Conservation (phyloP, 2,113 vertebrate species). For the Gracilinanus agilis region DNA sequence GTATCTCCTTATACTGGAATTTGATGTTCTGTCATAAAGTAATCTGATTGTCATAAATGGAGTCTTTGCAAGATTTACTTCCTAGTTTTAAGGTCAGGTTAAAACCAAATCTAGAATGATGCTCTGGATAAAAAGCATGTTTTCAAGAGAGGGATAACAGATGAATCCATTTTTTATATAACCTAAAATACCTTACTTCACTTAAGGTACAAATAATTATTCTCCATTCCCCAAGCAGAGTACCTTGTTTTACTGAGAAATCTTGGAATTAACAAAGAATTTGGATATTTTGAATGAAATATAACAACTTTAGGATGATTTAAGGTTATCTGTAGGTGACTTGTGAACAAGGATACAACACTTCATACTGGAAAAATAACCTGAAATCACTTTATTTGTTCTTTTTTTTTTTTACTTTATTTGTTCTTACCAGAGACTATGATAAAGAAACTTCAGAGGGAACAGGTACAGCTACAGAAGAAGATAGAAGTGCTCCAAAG, state of each 20-base stretch:
- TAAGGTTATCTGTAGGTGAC: background rate
- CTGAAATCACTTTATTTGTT: constrained; percentile 51
- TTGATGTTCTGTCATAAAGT: background rate
- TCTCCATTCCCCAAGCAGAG: background rate
- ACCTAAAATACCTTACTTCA: background rate
- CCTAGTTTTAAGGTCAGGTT: background rate
- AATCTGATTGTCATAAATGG: background rate
- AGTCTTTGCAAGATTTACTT: constrained; percentile 3
- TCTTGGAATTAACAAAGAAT: background rate
- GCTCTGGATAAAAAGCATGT: background rate
- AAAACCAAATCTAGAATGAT: constrained; percentile 15
- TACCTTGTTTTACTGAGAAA: background rate
- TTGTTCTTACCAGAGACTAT: constrained; percentile 67
- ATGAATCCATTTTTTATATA: background rate
- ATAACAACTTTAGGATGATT: background rate
- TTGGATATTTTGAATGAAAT: background rate
- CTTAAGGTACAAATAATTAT: background rate
- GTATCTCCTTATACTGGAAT: background rate
- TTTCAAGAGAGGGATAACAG: background rate
- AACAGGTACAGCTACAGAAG: constrained; percentile 73
- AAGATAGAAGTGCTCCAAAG: constrained; percentile 78
- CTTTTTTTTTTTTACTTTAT: constrained; percentile 11
- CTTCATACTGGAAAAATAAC: background rate
- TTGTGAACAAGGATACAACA: background rate
- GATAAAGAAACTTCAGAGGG: constrained; percentile 78